phyloP scores from a whole-genome alignment of 2,113 vertebrate genomes.

The Papio anubis region DNA sequence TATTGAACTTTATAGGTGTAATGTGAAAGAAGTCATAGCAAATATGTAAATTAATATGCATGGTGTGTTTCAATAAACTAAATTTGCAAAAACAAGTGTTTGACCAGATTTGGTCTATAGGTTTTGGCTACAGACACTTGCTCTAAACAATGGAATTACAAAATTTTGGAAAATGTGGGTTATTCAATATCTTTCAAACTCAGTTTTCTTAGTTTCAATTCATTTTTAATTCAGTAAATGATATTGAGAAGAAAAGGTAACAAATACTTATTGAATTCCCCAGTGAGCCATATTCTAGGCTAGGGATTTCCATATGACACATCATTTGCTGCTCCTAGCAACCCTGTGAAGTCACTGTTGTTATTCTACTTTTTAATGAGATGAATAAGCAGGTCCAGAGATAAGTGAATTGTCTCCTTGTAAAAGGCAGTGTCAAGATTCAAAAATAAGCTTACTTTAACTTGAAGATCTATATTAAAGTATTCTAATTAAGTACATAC shows the following conservation, averaged over 20 bases:
- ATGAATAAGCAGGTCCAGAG: not conserved
- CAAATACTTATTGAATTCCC: not conserved
- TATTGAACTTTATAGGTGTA: not conserved
- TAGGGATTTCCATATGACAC: not conserved
- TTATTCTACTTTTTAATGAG: not conserved
- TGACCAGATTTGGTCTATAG: not conserved
- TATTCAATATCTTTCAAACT: not conserved
- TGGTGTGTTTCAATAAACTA: not conserved
- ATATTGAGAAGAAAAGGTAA: not conserved
- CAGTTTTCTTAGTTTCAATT: not conserved
- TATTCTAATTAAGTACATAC: not conserved
- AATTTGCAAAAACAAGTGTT: not conserved
- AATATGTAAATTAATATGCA: not conserved
- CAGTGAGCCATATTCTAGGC: not conserved
- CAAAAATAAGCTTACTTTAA: not conserved
- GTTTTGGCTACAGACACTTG: not conserved
- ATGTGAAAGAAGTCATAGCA: not conserved
- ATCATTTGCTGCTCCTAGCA: not conserved
- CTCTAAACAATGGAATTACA: not conserved
- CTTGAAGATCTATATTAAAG: not conserved
- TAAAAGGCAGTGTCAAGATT: not conserved
- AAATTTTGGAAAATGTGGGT: not conserved
- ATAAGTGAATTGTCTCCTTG: not conserved
- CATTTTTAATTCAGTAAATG: slow-evolving; percentile 8
- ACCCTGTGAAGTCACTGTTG: not conserved